Conservation (phyloP, 2,797 vertebrate species). For the Phaenicophaeus curvirostris region DNA sequence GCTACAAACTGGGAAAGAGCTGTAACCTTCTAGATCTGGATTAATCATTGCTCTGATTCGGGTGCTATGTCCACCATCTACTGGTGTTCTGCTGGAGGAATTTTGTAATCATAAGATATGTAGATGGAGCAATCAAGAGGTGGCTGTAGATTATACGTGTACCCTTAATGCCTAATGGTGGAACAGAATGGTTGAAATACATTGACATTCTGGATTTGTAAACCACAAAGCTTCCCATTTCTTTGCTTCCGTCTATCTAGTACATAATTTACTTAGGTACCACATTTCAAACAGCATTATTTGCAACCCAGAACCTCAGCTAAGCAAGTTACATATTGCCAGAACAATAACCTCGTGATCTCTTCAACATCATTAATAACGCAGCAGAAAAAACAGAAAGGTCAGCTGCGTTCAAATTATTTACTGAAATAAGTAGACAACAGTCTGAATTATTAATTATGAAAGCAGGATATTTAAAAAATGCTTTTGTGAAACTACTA, state of each 20-base stretch:
- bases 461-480: neutral
- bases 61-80: neutral
- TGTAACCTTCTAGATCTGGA: neutral
- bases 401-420: slow-evolving; percentile 40
- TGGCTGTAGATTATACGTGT: neutral
- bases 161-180: neutral
- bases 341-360: slow-evolving; percentile 15
- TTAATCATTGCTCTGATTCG: neutral
- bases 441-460: slow-evolving; percentile 42
- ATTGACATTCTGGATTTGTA: neutral
- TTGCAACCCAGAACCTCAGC: neutral
- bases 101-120: neutral
- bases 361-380: slow-evolving; percentile 41
- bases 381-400: slow-evolving; percentile 23
- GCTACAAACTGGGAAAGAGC: neutral
- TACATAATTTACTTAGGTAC: neutral
- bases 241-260: neutral
- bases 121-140: neutral
- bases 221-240: neutral
- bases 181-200: neutral
- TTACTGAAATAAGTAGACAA: slow-evolving; percentile 48
- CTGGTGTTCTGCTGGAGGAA: neutral
- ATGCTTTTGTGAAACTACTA: neutral
- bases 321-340: neutral
- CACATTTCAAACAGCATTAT: neutral